A percentile compares a stretch with the other conserved stretches of the same genome.
phyloP scores from a whole-genome alignment of 1,140 invertebrate species.

The Drosophila mayri region DNA sequence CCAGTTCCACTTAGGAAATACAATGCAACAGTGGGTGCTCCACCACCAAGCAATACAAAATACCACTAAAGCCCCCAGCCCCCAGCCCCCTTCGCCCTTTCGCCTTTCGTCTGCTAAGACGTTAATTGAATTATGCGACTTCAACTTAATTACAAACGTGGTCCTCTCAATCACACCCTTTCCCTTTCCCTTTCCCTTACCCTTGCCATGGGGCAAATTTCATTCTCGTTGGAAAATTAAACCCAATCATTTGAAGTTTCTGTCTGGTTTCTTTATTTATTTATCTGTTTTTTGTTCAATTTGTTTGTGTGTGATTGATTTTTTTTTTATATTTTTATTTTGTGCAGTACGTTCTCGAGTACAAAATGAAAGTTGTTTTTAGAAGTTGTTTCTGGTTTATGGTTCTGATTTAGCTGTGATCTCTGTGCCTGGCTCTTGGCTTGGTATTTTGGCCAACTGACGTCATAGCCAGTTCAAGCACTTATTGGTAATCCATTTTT shows the following conservation, averaged over 20 bases:
- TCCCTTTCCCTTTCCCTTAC: background rate
- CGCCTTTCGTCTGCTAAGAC: conserved; percentile 59
- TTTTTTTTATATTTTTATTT: conserved; percentile 2
- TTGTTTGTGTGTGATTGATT: conserved; percentile 12
- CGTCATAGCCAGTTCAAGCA: conserved; percentile 56
- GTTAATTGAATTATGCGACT: conserved; percentile 83
- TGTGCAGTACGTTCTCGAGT: conserved; percentile 50
- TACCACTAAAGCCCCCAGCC: conserved; percentile 11
- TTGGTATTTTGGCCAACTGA: conserved; percentile 73
- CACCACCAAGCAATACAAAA: conserved; percentile 20
- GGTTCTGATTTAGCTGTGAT: conserved; percentile 68
- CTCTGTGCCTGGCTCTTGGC: conserved; percentile 46
- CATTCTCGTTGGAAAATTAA: conserved; percentile 68
- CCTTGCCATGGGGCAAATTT: conserved; percentile 21
- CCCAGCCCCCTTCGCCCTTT: background rate
- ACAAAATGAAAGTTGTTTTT: conserved; percentile 81
- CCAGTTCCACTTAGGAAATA: conserved; percentile 82
- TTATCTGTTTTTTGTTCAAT: conserved; percentile 16
- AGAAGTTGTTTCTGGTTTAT: conserved; percentile 80
- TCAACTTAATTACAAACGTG: conserved; percentile 71
- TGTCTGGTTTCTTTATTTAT: conserved; percentile 28
- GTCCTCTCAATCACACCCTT: conserved; percentile 18
- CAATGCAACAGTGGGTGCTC: conserved; percentile 56
- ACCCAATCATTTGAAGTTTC: conserved; percentile 61
- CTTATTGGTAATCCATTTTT: conserved; percentile 42